phyloP scores from a whole-genome alignment of 1,140 invertebrate genomes.

The Pseudomyrmex cubaensis region DNA sequence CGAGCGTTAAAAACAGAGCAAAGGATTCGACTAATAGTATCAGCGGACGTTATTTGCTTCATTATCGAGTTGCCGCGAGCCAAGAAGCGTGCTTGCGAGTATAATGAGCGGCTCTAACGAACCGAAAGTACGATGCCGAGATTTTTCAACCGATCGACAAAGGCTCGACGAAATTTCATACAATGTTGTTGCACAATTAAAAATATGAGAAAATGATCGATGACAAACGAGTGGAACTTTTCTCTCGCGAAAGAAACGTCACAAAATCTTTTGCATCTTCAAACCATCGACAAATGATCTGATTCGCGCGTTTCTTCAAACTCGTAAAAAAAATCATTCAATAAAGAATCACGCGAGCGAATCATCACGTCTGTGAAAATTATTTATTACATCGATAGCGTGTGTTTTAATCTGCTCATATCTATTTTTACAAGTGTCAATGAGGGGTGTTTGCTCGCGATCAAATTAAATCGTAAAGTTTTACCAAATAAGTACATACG shows the following conservation, averaged over 20 bases:
- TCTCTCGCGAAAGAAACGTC: too few relatives aligned
- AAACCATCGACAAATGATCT: too few relatives aligned
- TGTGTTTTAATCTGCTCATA: background rate
- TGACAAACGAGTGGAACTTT: too few relatives aligned
- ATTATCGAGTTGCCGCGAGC: slow-evolving; percentile 46
- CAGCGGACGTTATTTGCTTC: slow-evolving; percentile 52
- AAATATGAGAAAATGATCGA: background rate
- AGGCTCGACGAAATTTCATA: background rate
- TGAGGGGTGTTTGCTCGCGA: background rate
- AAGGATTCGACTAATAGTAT: slow-evolving; percentile 42
- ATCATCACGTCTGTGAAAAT: too few relatives aligned
- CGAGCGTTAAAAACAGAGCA: slow-evolving; percentile 26
- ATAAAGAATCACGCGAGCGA: too few relatives aligned
- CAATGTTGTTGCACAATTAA: background rate
- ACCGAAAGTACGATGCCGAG: slow-evolving; percentile 27
- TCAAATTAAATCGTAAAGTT: slow-evolving; percentile 43
- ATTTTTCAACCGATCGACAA: slow-evolving; percentile 12
- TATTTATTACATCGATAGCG: background rate
- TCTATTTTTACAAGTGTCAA: slow-evolving; percentile 4
- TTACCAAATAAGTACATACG: background rate
- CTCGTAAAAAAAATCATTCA: too few relatives aligned
- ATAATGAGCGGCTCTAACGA: slow-evolving; percentile 58
- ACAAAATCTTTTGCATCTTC: too few relatives aligned
- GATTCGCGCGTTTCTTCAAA: too few relatives aligned
- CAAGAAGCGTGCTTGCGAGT: slow-evolving; percentile 22